A percentile compares a stretch with the other conserved stretches of the same genome.
Evolutionary conservation across 64 coral and sea anemone species (phyloP).

Genomic region (Acropora tenuis): DNA sequence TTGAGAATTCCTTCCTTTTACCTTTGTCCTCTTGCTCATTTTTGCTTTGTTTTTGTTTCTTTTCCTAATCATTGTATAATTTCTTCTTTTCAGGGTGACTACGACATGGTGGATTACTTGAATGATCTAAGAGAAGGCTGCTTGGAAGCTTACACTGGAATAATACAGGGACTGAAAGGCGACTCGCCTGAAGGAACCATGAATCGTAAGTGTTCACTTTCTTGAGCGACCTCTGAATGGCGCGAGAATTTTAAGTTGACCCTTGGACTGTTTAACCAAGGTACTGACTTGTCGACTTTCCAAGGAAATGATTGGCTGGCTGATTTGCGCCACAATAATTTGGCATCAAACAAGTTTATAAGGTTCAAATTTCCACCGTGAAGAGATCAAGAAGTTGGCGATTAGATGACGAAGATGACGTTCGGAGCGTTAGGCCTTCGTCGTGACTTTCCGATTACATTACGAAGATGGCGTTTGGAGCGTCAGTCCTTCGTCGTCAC

Average conservation of each 20-base stretch:
- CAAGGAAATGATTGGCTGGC: neutral
- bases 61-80: neutral
- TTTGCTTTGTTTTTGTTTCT: neutral
- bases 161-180: conserved; percentile 96
- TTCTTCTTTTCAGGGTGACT: conserved; percentile 73
- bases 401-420: too few species aligned
- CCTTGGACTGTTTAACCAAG: neutral
- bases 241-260: neutral
- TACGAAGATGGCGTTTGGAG: too few species aligned
- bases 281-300: too few species aligned
- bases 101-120: conserved; percentile 99
- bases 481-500: too few species aligned
- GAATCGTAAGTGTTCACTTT: neutral
- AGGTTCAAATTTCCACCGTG: too few species aligned
- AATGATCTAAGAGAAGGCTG: conserved; percentile 95
- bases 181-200: conserved; percentile 37
- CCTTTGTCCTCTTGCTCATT: neutral
- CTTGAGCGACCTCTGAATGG: neutral
- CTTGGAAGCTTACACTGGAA: conserved; percentile 97
- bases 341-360: too few species aligned
- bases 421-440: too few species aligned
- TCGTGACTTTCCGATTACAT: too few species aligned
- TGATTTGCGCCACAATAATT: neutral
- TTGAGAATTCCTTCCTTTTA: too few species aligned
- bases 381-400: too few species aligned